These are phyloP conservation scores for Caretta caretta DNA, from an alignment of 2,113 vertebrate genomes.

Conservation along the genomic window DNA sequence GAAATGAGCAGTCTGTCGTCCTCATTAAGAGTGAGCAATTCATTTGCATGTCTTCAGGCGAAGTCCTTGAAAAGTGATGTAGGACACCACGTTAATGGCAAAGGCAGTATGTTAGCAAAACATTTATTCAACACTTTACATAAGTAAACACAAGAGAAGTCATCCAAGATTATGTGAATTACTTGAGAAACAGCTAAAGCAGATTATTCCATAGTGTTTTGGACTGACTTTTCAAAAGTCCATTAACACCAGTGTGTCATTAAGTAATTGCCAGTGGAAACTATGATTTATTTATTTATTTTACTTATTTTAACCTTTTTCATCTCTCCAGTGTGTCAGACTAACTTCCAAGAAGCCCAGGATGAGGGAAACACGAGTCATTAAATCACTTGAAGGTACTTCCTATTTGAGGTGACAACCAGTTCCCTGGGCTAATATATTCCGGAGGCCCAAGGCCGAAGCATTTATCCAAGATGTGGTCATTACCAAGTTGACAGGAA, in stretches of 20 bases:
- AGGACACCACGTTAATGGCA: constrained; percentile 30
- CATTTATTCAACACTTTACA: constrained; percentile 33
- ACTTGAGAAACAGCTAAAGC: constrained; percentile 29
- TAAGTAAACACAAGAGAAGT: constrained; percentile 12
- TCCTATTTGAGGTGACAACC: constrained; percentile 49
- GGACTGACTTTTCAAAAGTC: not conserved
- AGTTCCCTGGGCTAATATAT: constrained; percentile 44
- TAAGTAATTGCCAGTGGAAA: constrained; percentile 42
- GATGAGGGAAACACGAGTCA: constrained; percentile 47
- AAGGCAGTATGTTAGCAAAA: not conserved
- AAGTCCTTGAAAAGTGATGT: constrained; percentile 33
- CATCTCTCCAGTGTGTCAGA: constrained; percentile 32
- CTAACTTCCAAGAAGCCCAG: constrained; percentile 4
- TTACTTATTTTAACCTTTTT: constrained; percentile 36
- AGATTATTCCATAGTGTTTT: not conserved
- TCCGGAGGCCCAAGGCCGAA: not conserved
- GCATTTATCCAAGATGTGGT: constrained; percentile 42
- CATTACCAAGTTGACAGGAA: constrained; percentile 60
- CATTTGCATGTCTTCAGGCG: constrained; percentile 59
- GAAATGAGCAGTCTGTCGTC: constrained; percentile 38
- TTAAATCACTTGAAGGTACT: constrained; percentile 52
- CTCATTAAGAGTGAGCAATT: constrained; percentile 54
- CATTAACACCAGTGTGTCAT: not conserved
- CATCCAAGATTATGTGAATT: not conserved
- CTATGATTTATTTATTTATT: not conserved